Evolutionary conservation across 2,888 invertebrate species (phyloP).

Genomic region (Seira ritae): DNA sequence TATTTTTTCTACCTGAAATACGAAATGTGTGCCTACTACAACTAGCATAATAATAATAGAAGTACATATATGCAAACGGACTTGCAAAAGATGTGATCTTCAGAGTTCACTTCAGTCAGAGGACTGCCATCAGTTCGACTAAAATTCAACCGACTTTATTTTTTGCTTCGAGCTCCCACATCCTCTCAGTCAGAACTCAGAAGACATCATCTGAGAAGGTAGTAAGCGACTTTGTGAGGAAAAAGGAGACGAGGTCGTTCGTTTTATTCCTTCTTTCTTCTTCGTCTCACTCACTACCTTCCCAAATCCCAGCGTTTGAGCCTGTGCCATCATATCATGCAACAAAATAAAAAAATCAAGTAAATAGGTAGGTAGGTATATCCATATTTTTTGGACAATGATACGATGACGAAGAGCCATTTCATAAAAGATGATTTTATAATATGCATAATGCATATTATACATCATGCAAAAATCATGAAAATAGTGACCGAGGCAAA

Average conservation of each 20-base stretch:
- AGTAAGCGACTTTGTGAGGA: not conserved
- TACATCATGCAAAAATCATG: not conserved
- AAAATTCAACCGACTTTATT: not conserved
- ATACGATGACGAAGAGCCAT: too few relatives aligned
- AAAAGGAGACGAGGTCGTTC: constrained; percentile 8
- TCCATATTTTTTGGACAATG: not conserved
- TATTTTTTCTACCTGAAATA: not conserved
- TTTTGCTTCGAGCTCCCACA: not conserved
- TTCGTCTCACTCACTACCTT: not conserved
- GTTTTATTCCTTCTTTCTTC: not conserved
- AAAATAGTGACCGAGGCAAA: not conserved
- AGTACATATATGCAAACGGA: too few relatives aligned
- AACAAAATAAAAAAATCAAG: not conserved
- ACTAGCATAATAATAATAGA: not conserved
- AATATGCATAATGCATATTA: not conserved
- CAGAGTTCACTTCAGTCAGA: not conserved
- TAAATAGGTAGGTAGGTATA: not conserved
- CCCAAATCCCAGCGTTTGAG: too few relatives aligned
- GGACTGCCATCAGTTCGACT: not conserved
- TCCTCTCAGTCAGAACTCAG: not conserved
- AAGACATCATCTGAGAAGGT: not conserved
- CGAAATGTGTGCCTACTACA: not conserved
- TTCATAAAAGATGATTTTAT: too few relatives aligned
- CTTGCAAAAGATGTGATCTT: not conserved
- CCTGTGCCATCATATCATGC: too few relatives aligned